Base-by-base conservation (phyloP, 2,888 invertebrate species). In the Euplagia quadripunctaria region DNA sequence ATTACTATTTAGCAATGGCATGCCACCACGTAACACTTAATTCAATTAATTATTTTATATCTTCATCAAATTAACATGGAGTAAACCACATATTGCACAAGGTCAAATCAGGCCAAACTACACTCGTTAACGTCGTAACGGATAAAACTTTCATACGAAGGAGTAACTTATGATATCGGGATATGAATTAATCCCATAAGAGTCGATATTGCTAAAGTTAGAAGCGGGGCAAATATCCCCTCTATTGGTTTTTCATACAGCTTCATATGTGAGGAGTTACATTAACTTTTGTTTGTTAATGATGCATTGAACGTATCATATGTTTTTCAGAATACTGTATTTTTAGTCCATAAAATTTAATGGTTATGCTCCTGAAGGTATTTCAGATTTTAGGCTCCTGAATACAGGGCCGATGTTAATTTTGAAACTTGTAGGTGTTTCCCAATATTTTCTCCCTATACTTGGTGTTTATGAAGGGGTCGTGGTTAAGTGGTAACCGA, bases 151-250 rank as follows among this genome's bases (percentile, higher is more conserved):
- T 86, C 86, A 87, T 80, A 42, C 75, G 79, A 78, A 67, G 67
- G 79, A 84, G 84, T 86, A 86, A 89, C 89, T 89, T 90, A 89
- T 87, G 87, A 85, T 83, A 86, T 83, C 80, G 82, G 86, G 87
- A 88, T 88, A 85, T 87, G 87, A 88, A 91, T 90, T 90, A 91
- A 91, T 91, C 89, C 90, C 87, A 81, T 85, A 87, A 85, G 89
- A 88, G 87, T 82, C 85, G 86, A 92, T 92, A 91, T 92, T 92
- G 90, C 88, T 75, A 90, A 83, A 83, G 83, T 83, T 83, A 68
- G 83, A 68, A 64, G 63, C 17, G 75, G 78, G 91, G 82, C 83
- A 91, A 88, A 89, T 86, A 86, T 85, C 84, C 86, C 84, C 79
- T 81, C 85, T 86, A 87, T 88, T 85, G 82, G 78, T 79, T 81